Conservation (phyloP, 2,113 vertebrate genomes). For the Colinus virginianus region DNA sequence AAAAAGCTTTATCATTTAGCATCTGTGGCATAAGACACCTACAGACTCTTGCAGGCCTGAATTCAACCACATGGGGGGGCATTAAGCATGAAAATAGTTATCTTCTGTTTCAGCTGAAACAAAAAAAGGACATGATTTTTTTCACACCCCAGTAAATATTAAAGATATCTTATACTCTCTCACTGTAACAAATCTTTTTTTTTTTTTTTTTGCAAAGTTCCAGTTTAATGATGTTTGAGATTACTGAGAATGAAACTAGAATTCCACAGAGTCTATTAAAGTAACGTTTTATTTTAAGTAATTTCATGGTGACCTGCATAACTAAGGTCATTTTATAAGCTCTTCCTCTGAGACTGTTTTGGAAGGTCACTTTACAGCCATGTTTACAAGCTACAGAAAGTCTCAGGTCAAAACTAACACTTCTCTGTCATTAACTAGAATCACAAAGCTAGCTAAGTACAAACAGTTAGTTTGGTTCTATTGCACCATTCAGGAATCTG, state of each 20-base stretch:
- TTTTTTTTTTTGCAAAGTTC: neutral
- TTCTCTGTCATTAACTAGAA: neutral
- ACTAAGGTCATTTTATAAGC: neutral
- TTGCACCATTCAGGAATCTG: neutral
- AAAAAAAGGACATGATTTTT: neutral
- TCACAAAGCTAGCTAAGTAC: neutral
- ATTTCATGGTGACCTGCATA: neutral
- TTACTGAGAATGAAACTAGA: neutral
- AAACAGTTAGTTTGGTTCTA: neutral
- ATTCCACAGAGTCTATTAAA: neutral
- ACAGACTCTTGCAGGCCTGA: neutral
- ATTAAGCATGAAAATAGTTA: neutral
- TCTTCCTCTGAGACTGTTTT: neutral
- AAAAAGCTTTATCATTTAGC: neutral
- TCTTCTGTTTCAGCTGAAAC: neutral
- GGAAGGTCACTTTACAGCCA: neutral
- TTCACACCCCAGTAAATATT: neutral
- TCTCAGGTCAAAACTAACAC: neutral
- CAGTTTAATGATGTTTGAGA: neutral
- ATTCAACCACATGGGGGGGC: conserved; percentile 45
- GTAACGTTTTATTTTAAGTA: neutral
- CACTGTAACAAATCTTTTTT: neutral
- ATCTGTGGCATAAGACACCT: neutral
- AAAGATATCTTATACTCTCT: neutral
- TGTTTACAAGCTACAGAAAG: neutral